Evolutionary conservation across 2,113 vertebrate genomes (phyloP).

Genomic region (Ramphastos sulfuratus): DNA sequence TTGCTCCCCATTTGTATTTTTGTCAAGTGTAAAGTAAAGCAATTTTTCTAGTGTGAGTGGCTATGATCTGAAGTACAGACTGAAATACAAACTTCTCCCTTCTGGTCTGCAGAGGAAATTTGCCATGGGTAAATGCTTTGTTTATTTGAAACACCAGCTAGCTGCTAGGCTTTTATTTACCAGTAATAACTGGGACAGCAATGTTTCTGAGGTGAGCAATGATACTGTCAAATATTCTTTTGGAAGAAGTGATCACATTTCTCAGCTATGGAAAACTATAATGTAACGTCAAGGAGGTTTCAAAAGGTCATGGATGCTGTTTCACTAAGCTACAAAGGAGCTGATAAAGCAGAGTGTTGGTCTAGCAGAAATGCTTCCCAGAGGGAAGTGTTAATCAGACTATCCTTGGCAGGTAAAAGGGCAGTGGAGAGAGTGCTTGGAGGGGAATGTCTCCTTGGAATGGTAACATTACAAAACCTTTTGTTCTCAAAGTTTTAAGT

Average conservation of each 20-base stretch:
- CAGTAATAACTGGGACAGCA: not conserved
- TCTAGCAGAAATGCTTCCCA: conserved; percentile 44
- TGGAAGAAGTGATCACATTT: conserved; percentile 27
- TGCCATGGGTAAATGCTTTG: not conserved
- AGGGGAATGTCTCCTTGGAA: conserved; percentile 47
- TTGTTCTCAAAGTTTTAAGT: not conserved
- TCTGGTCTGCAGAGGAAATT: not conserved
- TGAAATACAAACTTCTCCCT: not conserved
- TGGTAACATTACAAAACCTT: not conserved
- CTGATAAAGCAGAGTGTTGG: conserved; percentile 55
- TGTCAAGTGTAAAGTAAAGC: not conserved
- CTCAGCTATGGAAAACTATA: not conserved
- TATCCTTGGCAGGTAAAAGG: conserved; percentile 34
- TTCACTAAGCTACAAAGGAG: conserved; percentile 33
- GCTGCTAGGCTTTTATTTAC: not conserved
- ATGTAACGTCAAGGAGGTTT: conserved; percentile 16
- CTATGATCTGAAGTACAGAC: not conserved
- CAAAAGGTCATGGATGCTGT: conserved; percentile 1
- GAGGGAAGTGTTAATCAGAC: conserved; percentile 56
- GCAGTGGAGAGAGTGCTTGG: not conserved
- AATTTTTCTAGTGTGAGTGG: not conserved
- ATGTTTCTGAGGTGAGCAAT: not conserved
- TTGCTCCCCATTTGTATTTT: not conserved
- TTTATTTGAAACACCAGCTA: not conserved
- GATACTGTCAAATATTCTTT: conserved; percentile 9